These are phyloP conservation scores for Meriones psammophilus DNA, from an alignment of 2,797 vertebrate genomes.

Conservation along the genomic window DNA sequence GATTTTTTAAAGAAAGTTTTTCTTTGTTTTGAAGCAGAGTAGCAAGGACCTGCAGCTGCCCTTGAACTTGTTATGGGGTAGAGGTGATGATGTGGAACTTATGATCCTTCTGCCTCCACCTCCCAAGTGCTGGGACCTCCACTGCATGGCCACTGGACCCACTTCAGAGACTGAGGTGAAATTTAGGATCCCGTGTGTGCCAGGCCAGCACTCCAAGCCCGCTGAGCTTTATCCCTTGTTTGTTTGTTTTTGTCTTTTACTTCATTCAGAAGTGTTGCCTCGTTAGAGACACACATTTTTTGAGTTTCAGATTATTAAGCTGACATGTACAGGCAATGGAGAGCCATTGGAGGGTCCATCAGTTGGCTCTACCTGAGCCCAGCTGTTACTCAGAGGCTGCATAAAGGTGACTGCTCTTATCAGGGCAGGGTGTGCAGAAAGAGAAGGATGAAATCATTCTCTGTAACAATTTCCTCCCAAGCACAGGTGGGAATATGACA, in stretches of 20 bases:
- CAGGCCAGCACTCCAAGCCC: neutral
- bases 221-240: neutral
- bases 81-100: neutral
- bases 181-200: too few relatives aligned
- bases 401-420: neutral
- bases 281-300: constrained; percentile 1
- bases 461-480: neutral
- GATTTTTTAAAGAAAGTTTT: neutral
- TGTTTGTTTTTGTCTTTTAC: too few relatives aligned
- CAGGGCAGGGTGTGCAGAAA: neutral
- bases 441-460: neutral
- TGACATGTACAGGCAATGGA: neutral
- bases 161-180: neutral
- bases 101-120: neutral
- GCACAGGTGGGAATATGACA: neutral
- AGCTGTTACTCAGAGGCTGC: neutral
- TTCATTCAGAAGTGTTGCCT: neutral
- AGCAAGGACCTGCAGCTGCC: neutral
- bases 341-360: neutral
- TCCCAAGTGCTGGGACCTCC: neutral
- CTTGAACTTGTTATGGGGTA: neutral
- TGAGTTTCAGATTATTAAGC: constrained; percentile 31
- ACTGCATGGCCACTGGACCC: neutral
- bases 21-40: neutral
- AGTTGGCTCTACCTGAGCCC: neutral